A percentile compares a stretch with the other conserved stretches of the same genome.
Conservation (phyloP, 2,113 vertebrate species). For the Calyptommatus sinebrachiatus region DNA sequence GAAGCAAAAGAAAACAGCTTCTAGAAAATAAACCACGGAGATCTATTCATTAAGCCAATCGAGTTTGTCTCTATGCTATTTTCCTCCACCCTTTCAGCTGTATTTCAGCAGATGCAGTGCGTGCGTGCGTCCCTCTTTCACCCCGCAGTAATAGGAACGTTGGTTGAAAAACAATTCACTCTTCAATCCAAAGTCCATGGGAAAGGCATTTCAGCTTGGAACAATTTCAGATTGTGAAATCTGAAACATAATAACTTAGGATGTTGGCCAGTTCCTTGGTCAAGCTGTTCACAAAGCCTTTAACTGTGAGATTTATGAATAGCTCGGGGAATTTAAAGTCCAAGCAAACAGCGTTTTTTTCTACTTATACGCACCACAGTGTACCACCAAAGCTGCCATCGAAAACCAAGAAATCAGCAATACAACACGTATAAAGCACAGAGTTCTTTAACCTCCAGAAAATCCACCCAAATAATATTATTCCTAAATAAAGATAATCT, state of each 20-base stretch:
- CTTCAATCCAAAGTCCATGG: slow-evolving; percentile 44
- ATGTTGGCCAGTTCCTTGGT: background rate
- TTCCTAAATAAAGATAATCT: background rate
- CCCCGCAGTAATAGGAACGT: background rate
- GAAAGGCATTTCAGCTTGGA: slow-evolving; percentile 38
- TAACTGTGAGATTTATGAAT: background rate
- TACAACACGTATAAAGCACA: background rate
- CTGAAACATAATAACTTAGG: background rate
- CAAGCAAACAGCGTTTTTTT: slow-evolving; percentile 10
- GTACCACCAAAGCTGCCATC: background rate
- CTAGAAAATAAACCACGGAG: background rate
- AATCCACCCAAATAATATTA: background rate
- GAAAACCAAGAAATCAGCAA: background rate
- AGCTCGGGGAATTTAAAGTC: background rate
- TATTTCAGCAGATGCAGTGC: background rate
- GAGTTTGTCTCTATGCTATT: background rate
- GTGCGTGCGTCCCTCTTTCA: background rate
- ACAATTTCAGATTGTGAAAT: slow-evolving; percentile 24
- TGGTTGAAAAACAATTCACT: slow-evolving; percentile 17
- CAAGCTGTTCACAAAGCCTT: background rate
- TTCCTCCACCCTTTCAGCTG: background rate
- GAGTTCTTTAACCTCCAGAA: background rate
- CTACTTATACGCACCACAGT: background rate
- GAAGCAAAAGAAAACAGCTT: too few species aligned
- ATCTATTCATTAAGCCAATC: background rate